Percentiles rank a stretch among this genome's conserved stretches.
Evolutionary conservation across 92 coral and sea anemone genomes (phyloP).

Genomic region (Paramuricea clavata): DNA sequence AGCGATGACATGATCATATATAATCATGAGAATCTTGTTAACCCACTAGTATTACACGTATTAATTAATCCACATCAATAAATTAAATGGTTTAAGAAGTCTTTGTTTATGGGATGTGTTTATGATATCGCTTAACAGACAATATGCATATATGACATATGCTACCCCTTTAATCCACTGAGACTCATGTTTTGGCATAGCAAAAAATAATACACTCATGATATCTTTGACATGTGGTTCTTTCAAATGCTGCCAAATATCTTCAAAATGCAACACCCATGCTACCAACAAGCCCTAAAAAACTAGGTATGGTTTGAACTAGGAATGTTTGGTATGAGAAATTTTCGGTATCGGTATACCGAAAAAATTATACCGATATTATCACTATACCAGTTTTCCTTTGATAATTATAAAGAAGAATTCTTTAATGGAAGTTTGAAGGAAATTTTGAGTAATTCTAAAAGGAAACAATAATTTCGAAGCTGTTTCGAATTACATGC

Average conservation of each 20-base stretch:
- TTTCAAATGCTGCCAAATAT: not conserved
- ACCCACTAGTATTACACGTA: not conserved
- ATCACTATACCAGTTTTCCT: no score
- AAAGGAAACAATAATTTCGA: no score
- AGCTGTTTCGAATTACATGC: no score
- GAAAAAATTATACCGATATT: no score
- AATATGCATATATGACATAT: constrained; percentile 14
- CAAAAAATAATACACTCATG: not conserved
- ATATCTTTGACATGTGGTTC: not conserved
- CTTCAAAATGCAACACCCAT: constrained; percentile 10
- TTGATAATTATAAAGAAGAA: no score
- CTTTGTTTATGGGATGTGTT: not conserved
- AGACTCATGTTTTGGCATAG: not conserved
- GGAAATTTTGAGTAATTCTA: no score
- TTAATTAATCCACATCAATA: not conserved
- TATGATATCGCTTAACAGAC: not conserved
- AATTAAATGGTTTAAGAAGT: no score
- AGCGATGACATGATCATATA: not conserved
- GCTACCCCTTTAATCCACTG: constrained; percentile 2
- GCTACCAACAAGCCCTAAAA: constrained; percentile 5
- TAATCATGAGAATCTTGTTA: not conserved
- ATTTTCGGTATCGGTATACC: no score
- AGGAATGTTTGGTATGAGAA: no score
- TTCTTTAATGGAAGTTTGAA: no score
- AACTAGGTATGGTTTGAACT: no score